Percentiles rank a stretch among this genome's conserved stretches.
Conservation (phyloP, 2,113 vertebrate species). For the Sylvietta virens region DNA sequence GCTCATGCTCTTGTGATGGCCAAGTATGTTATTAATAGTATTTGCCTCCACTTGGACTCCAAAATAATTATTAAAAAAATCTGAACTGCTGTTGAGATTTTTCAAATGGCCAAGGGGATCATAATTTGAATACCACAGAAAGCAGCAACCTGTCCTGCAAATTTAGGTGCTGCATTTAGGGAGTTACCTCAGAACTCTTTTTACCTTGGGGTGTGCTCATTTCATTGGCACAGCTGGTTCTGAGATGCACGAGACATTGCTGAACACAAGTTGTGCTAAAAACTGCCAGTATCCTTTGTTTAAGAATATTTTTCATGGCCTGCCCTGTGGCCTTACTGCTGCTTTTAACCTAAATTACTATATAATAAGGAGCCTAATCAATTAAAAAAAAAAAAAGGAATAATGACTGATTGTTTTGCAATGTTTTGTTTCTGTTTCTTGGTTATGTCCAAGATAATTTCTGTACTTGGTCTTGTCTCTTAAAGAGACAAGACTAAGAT, state of each 20-base stretch:
- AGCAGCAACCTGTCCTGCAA: not conserved
- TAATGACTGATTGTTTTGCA: not conserved
- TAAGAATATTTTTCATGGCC: not conserved
- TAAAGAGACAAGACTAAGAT: too few species aligned
- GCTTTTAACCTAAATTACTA: not conserved
- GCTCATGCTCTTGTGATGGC: rapidly evolving
- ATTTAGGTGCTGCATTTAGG: not conserved
- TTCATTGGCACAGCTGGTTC: not conserved
- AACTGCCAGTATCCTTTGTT: not conserved
- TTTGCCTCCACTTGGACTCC: not conserved
- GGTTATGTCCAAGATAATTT: not conserved
- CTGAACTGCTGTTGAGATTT: not conserved
- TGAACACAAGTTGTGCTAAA: not conserved
- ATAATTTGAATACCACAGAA: not conserved
- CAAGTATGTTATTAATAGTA: not conserved
- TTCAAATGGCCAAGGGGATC: not conserved
- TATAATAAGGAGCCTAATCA: not conserved
- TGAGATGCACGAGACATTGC: not conserved
- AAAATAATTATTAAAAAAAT: not conserved
- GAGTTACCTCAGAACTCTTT: not conserved
- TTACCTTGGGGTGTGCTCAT: not conserved
- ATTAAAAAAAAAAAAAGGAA: not conserved
- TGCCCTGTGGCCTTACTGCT: not conserved
- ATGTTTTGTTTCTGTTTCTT: not conserved
- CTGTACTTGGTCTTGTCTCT: too few species aligned